These are phyloP conservation scores for Nycticryphes semicollaris DNA, from an alignment of 2,113 vertebrate genomes.

Conservation along the genomic window DNA sequence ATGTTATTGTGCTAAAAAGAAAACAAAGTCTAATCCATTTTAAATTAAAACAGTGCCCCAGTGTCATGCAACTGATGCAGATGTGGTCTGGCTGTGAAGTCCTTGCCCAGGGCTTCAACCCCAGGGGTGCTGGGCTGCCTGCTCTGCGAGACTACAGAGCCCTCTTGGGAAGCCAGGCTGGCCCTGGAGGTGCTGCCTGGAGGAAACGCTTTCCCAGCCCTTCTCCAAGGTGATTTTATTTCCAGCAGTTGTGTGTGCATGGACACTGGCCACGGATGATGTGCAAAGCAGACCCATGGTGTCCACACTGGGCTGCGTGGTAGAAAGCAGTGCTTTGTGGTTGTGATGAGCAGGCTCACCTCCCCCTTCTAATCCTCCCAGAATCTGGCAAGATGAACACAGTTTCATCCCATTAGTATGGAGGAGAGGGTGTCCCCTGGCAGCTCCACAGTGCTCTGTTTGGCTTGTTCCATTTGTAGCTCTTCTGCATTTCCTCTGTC, in stretches of 20 bases:
- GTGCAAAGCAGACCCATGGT: rapidly evolving
- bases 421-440: neutral
- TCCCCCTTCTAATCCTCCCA: neutral
- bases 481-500: neutral
- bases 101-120: neutral
- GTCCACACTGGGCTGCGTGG: neutral
- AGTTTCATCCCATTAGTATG: neutral
- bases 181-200: neutral
- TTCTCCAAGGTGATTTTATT: neutral
- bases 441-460: neutral
- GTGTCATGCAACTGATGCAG: slow-evolving; percentile 37
- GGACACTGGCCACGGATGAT: neutral
- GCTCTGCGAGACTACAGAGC: neutral
- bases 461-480: neutral
- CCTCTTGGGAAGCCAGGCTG: neutral
- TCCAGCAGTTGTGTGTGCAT: neutral
- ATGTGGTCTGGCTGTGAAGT: neutral
- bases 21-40: slow-evolving; percentile 69
- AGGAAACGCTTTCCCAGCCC: neutral
- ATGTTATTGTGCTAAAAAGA: slow-evolving; percentile 61
- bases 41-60: slow-evolving; percentile 65
- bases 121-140: neutral
- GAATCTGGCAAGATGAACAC: neutral
- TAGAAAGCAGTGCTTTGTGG: neutral
- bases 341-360: neutral